Percentiles rank a stretch among this genome's conserved stretches.
Evolutionary conservation across 2,797 vertebrate species (phyloP).

Genomic region (Poecilia wingei): DNA sequence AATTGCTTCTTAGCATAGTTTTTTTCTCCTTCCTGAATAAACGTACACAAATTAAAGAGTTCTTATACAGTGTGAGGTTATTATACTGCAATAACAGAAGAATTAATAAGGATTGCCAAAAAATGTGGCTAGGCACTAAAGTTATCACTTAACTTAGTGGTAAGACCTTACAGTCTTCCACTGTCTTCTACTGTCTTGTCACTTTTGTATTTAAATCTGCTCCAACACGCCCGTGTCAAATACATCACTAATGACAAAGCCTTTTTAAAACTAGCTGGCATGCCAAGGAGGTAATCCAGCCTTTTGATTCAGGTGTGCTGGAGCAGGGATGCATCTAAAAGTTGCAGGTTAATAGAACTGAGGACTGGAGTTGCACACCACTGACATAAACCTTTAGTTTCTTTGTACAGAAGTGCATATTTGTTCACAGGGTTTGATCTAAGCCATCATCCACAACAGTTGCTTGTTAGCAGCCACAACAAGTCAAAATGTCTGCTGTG

Average conservation of each 20-base stretch:
- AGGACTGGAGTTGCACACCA: background rate
- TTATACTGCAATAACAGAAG: background rate
- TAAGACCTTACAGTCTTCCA: no score
- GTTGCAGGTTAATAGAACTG: background rate
- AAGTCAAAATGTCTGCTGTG: slow-evolving; percentile 5
- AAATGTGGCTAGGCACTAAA: background rate
- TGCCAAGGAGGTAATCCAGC: no score
- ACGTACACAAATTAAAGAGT: background rate
- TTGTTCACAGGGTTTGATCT: background rate
- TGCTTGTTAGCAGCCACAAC: slow-evolving; percentile 1
- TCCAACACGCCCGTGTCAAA: no score
- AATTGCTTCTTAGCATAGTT: background rate
- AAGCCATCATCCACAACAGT: background rate
- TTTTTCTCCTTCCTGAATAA: background rate
- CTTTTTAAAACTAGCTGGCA: no score
- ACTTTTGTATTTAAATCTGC: no score
- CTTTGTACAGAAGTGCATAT: background rate
- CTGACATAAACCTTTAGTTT: background rate
- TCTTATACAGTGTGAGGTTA: background rate
- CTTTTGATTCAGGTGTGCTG: background rate
- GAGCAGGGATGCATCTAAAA: background rate
- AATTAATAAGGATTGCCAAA: background rate
- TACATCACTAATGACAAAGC: no score
- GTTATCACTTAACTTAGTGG: background rate
- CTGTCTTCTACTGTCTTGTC: no score